Evolutionary conservation across 2,888 invertebrate species (phyloP).

Genomic region (Elaeidobius kamerunicus): DNA sequence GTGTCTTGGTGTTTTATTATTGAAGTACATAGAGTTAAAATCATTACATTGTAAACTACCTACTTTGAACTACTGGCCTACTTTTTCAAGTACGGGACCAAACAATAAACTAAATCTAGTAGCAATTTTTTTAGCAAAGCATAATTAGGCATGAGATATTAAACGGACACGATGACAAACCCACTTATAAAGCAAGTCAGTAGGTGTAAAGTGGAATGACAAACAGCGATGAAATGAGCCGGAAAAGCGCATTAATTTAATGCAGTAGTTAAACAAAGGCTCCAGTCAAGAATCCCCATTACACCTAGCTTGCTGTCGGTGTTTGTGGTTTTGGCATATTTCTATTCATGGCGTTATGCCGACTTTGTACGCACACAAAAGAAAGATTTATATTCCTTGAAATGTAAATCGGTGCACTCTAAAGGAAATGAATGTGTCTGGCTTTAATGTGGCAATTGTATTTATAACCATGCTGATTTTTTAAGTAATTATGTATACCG

Average conservation of each 20-base stretch:
- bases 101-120: too few relatives aligned
- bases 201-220: neutral
- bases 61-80: too few relatives aligned
- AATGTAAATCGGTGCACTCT: neutral
- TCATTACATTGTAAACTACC: too few relatives aligned
- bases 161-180: too few relatives aligned
- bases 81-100: too few relatives aligned
- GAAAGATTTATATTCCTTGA: neutral
- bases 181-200: neutral
- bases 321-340: slow-evolving; percentile 19
- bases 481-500: too few relatives aligned
- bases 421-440: neutral
- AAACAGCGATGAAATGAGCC: slow-evolving; percentile 4
- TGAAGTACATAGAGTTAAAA: too few relatives aligned
- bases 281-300: slow-evolving; percentile 11
- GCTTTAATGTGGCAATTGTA: too few relatives aligned
- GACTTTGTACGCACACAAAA: neutral
- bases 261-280: slow-evolving; percentile 14
- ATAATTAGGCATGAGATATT: too few relatives aligned
- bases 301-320: slow-evolving; percentile 2
- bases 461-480: too few relatives aligned
- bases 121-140: too few relatives aligned
- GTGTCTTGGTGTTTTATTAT: too few relatives aligned
- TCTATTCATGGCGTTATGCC: slow-evolving; percentile 10
- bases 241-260: slow-evolving; percentile 9